Percentiles rank a stretch among this genome's conserved stretches.
These are phyloP conservation scores for Lycaena phlaeas DNA, from an alignment of 2,888 invertebrate species.

Conservation along the genomic window DNA sequence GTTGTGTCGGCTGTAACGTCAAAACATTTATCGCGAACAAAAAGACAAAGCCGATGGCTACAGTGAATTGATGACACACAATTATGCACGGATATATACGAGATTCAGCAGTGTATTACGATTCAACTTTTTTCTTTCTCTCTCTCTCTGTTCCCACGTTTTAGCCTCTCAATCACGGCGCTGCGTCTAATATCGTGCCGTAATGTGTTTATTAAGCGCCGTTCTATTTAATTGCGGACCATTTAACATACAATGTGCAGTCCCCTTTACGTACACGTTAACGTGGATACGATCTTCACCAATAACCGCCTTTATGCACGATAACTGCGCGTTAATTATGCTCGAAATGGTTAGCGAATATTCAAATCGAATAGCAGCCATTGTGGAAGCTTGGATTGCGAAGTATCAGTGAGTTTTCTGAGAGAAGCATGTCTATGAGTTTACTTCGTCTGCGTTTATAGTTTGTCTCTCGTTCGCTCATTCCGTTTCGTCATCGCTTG, in stretches of 20 bases:
- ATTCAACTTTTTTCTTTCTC: constrained; percentile 35
- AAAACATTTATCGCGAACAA: constrained; percentile 6
- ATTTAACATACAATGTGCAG: constrained; percentile 63
- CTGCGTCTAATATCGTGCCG: constrained; percentile 61
- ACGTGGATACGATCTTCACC: constrained; percentile 36
- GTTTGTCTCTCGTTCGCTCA: constrained; percentile 35
- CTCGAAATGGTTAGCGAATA: constrained; percentile 10
- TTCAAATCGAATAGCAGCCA: background rate
- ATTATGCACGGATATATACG: constrained; percentile 4
- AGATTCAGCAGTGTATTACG: constrained; percentile 9
- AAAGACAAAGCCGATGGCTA: background rate
- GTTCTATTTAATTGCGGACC: constrained; percentile 58
- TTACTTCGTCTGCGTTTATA: constrained; percentile 34
- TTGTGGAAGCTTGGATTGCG: constrained; percentile 1
- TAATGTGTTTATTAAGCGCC: constrained; percentile 69
- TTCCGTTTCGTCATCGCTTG: constrained; percentile 38
- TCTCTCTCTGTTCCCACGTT: constrained; percentile 64
- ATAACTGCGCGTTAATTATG: constrained; percentile 16
- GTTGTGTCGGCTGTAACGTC: background rate
- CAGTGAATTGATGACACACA: constrained; percentile 8
- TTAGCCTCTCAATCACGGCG: constrained; percentile 54
- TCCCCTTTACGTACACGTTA: constrained; percentile 45
- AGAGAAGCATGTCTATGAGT: constrained; percentile 27
- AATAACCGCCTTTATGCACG: constrained; percentile 31
- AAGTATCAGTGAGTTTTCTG: constrained; percentile 11